A percentile compares a stretch with the other conserved stretches of the same genome.
Evolutionary conservation across 2,888 invertebrate genomes (phyloP).

Genomic region (Tipula confusa): DNA sequence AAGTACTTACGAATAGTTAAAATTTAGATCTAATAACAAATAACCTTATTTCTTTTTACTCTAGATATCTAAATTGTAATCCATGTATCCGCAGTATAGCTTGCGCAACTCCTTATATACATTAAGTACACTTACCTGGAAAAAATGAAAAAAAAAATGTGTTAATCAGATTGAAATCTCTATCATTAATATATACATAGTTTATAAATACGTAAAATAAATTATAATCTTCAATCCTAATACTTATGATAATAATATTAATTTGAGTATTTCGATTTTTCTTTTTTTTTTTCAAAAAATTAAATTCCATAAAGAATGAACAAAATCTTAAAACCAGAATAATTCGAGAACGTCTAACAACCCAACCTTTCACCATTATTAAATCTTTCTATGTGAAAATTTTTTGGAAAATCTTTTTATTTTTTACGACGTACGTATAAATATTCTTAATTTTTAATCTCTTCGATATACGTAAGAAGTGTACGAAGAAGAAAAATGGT

Average conservation of each 20-base stretch:
- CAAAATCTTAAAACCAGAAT: background rate
- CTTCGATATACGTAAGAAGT: too few relatives aligned
- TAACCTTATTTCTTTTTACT: too few relatives aligned
- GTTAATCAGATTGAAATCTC: background rate
- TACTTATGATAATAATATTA: background rate
- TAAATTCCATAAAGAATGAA: background rate
- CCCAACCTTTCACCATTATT: background rate
- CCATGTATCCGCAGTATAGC: too few relatives aligned
- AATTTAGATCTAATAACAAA: too few relatives aligned
- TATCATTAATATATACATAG: background rate
- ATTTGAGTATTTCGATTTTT: background rate
- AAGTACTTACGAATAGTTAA: too few relatives aligned
- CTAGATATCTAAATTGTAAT: too few relatives aligned
- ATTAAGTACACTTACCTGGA: background rate
- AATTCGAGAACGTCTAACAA: background rate
- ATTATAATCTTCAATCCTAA: background rate
- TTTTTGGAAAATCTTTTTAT: background rate
- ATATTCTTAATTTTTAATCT: background rate
- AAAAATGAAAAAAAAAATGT: background rate
- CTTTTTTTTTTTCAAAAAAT: background rate
- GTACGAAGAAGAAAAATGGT: background rate
- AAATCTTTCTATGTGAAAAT: background rate
- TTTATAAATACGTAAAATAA: background rate
- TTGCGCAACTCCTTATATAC: background rate
- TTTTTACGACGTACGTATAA: background rate